Evolutionary conservation across 2,113 vertebrate species (phyloP).

Genomic region (Callipepla squamata): DNA sequence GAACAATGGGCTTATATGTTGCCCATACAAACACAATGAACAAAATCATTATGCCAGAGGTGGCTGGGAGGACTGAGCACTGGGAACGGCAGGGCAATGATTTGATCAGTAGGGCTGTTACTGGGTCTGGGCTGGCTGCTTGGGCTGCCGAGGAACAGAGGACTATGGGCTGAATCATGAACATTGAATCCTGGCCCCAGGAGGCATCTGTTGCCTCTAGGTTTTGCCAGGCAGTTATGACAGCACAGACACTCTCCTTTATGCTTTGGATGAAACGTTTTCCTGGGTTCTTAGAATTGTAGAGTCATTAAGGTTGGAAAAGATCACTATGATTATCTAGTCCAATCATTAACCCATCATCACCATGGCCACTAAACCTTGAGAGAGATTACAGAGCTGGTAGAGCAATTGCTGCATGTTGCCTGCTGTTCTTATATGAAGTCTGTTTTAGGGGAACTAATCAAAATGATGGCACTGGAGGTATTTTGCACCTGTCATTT

Average conservation of each 20-base stretch:
- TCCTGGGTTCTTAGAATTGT: not conserved
- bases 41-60: not conserved
- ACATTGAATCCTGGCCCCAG: rapidly evolving
- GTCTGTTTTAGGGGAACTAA: not conserved
- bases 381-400: not conserved
- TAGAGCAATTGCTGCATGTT: not conserved
- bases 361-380: too few species aligned
- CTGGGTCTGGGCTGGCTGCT: not conserved
- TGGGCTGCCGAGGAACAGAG: not conserved
- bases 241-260: not conserved
- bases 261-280: not conserved
- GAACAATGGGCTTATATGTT: conserved; percentile 51
- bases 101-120: not conserved
- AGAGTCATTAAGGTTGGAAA: too few species aligned
- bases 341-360: too few species aligned
- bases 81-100: not conserved
- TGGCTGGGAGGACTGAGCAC: not conserved
- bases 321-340: too few species aligned
- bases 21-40: conserved; percentile 38
- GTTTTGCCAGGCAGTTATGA: not conserved
- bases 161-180: not conserved
- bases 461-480: not conserved
- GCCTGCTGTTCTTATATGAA: not conserved
- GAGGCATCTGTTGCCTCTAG: not conserved
- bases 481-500: not conserved